Percentiles rank a stretch among this genome's conserved stretches.
These are phyloP conservation scores for Dendrolimus houi DNA, from an alignment of 2,888 invertebrate genomes.

Conservation along the genomic window DNA sequence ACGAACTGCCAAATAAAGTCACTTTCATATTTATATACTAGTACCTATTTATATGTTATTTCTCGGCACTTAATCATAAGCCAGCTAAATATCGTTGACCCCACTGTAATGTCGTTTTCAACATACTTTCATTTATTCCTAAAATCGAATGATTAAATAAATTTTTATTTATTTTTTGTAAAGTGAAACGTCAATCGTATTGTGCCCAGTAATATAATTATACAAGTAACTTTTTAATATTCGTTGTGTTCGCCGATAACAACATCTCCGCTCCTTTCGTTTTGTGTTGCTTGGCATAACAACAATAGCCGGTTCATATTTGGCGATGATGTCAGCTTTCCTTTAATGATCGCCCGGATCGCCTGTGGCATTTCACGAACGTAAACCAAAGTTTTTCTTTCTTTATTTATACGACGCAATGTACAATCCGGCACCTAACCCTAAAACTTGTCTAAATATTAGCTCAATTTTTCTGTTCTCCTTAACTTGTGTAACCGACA, in stretches of 20 bases:
- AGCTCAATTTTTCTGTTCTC: no score
- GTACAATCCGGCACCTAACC: slow-evolving; percentile 20
- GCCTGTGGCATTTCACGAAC: slow-evolving; percentile 53
- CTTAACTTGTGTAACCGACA: no score
- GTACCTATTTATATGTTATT: no score
- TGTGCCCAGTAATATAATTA: neutral
- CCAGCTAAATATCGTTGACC: no score
- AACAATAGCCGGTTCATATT: slow-evolving; percentile 57
- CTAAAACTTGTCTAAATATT: no score
- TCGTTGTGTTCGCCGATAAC: slow-evolving; percentile 48
- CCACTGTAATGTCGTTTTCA: no score
- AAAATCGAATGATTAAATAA: no score
- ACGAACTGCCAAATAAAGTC: no score
- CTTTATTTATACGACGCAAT: slow-evolving; percentile 28
- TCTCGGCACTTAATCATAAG: no score
- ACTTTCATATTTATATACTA: no score
- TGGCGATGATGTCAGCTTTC: slow-evolving; percentile 70
- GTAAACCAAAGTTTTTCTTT: slow-evolving; percentile 33
- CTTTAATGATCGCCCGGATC: slow-evolving; percentile 46
- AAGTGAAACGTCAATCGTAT: neutral
- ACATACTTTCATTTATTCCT: no score
- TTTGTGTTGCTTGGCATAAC: slow-evolving; percentile 41
- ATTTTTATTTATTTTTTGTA: neutral
- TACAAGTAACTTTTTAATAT: slow-evolving; percentile 41
- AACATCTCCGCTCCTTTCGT: slow-evolving; percentile 52